Conservation (phyloP, 1,140 invertebrate species). For the Eumaeus atala region DNA sequence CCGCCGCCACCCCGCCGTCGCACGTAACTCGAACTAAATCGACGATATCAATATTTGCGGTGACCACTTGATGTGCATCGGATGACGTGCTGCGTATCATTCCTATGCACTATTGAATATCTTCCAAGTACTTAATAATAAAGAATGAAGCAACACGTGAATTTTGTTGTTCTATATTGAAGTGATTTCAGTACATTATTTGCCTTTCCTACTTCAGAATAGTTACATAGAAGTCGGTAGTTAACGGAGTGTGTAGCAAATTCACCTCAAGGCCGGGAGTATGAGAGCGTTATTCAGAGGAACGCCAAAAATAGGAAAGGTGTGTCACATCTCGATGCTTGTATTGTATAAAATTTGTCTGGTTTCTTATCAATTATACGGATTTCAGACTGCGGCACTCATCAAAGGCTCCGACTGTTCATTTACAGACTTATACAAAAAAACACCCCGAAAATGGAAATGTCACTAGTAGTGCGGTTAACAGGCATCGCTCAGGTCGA, state of each 20-base stretch:
- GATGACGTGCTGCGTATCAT: slow-evolving; percentile 26
- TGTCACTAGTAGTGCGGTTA: no score
- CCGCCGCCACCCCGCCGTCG: slow-evolving; percentile 48
- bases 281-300: neutral
- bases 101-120: neutral
- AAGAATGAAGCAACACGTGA: neutral
- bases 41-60: slow-evolving; percentile 66
- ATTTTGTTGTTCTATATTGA: neutral
- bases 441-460: no score
- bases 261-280: neutral
- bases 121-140: slow-evolving; percentile 7
- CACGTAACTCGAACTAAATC: slow-evolving; percentile 57
- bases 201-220: neutral
- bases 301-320: neutral
- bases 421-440: no score
- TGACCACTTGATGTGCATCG: slow-evolving; percentile 34
- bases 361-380: no score
- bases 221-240: neutral
- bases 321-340: neutral
- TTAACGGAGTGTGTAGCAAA: neutral
- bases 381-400: no score
- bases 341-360: no score
- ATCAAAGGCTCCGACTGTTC: no score
- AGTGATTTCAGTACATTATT: neutral
- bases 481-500: no score